Conservation (phyloP, 2,797 vertebrate species). For the Sebastes taczanowskii region DNA sequence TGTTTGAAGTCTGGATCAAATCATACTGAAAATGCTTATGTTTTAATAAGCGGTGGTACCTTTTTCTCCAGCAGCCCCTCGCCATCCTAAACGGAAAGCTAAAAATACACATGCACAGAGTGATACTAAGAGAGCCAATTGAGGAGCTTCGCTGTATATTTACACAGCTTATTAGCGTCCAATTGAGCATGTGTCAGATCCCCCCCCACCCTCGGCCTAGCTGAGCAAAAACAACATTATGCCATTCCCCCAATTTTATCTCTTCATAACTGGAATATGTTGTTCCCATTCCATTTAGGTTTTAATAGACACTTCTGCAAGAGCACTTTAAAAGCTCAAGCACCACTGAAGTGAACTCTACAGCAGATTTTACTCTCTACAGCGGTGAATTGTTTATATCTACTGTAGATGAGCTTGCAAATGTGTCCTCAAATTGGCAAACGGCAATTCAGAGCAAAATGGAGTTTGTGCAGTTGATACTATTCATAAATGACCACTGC, state of each 20-base stretch:
- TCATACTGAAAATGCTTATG: slow-evolving; percentile 32
- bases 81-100: slow-evolving; percentile 44
- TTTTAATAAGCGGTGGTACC: slow-evolving; percentile 34
- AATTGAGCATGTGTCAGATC: slow-evolving; percentile 80
- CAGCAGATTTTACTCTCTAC: slow-evolving; percentile 69
- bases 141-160: slow-evolving; percentile 71
- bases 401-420: slow-evolving; percentile 54
- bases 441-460: slow-evolving; percentile 50
- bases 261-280: slow-evolving; percentile 74
- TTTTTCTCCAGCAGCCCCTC: slow-evolving; percentile 38
- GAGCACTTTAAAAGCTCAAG: slow-evolving; percentile 76
- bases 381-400: slow-evolving; percentile 66
- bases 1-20: slow-evolving; percentile 39
- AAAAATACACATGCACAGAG: slow-evolving; percentile 59
- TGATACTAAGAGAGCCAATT: slow-evolving; percentile 69
- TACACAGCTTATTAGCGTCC: slow-evolving; percentile 80
- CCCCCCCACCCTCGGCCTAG: slow-evolving; percentile 42
- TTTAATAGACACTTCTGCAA: slow-evolving; percentile 77
- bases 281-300: slow-evolving; percentile 75
- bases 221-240: slow-evolving; percentile 78
- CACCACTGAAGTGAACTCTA: slow-evolving; percentile 72
- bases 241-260: slow-evolving; percentile 71
- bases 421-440: slow-evolving; percentile 56
- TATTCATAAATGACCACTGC: slow-evolving; percentile 32
- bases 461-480: slow-evolving; percentile 15